A percentile compares a stretch with the other conserved stretches of the same genome.
Conservation (phyloP, 2,113 vertebrate genomes). For the Bostrychus sinensis region DNA sequence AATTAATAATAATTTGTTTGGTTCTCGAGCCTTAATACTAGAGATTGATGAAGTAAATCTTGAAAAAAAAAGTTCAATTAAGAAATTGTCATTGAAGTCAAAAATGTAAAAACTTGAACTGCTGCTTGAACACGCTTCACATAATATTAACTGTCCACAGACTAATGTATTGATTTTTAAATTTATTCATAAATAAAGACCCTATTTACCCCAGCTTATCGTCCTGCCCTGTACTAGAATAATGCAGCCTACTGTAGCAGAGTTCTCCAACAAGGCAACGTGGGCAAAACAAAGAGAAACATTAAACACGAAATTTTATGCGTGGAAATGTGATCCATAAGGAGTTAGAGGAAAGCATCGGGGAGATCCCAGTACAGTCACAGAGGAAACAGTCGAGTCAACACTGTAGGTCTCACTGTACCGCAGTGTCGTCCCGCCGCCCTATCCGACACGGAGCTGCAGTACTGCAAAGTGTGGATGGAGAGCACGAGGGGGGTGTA, state of each 20-base stretch:
- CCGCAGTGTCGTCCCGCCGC: slow-evolving; percentile 77
- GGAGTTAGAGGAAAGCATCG: background rate
- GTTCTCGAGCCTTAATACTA: too few relatives aligned
- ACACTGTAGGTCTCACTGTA: slow-evolving; percentile 66
- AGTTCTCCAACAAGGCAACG: background rate
- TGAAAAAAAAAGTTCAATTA: too few relatives aligned
- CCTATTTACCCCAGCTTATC: too few relatives aligned
- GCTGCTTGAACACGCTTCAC: too few relatives aligned
- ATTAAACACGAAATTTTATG: slow-evolving; percentile 6
- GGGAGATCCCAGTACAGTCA: slow-evolving; percentile 36
- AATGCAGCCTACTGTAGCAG: background rate
- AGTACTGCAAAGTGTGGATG: slow-evolving; percentile 73
- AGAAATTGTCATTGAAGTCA: too few relatives aligned
- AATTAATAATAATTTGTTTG: too few relatives aligned
- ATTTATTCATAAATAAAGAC: too few relatives aligned
- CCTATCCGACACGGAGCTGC: slow-evolving; percentile 70
- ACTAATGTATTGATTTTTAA: too few relatives aligned
- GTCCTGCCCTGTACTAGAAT: too few relatives aligned
- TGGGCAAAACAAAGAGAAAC: background rate
- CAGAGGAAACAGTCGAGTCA: slow-evolving; percentile 68
- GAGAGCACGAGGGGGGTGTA: slow-evolving; percentile 19
- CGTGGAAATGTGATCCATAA: slow-evolving; percentile 3
- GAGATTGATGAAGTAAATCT: too few relatives aligned
- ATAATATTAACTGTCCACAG: too few relatives aligned
- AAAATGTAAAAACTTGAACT: too few relatives aligned